These are phyloP conservation scores for Trissoscelio sp. DNA, from an alignment of 2,888 invertebrate genomes.

Conservation along the genomic window DNA sequence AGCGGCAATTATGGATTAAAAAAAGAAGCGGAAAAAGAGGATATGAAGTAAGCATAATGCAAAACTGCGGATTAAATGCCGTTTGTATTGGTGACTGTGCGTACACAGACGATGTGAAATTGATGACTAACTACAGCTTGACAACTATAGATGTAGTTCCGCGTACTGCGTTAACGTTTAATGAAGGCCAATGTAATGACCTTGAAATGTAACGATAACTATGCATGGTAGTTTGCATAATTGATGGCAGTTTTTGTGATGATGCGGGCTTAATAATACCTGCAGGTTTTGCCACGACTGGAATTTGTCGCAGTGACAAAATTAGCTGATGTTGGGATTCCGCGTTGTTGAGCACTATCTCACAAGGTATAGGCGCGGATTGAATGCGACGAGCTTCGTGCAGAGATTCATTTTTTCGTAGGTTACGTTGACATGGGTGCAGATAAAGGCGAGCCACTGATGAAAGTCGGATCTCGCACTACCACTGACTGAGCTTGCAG, in stretches of 20 bases:
- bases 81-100: neutral
- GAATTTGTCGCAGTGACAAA: neutral
- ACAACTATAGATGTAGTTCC: neutral
- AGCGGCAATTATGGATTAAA: constrained; percentile 6
- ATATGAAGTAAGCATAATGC: too few species aligned
- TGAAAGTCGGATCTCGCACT: constrained; percentile 24
- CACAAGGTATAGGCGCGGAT: neutral
- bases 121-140: neutral
- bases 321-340: neutral
- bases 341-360: constrained; percentile 21
- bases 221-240: neutral
- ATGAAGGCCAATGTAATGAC: constrained; percentile 10
- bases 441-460: constrained; percentile 7
- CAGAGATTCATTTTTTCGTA: constrained; percentile 15
- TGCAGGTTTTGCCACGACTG: constrained; percentile 2
- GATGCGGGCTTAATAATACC: too few species aligned
- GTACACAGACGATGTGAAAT: neutral
- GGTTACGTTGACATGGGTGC: constrained; percentile 1
- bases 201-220: constrained; percentile 2
- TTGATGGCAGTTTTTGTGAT: too few species aligned
- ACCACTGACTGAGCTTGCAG: constrained; percentile 41
- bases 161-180: constrained; percentile 5
- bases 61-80: too few species aligned
- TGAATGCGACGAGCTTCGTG: neutral
- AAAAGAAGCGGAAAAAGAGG: constrained; percentile 11